phyloP scores from a whole-genome alignment of 2,113 vertebrate genomes.

The Nibea coibor region DNA sequence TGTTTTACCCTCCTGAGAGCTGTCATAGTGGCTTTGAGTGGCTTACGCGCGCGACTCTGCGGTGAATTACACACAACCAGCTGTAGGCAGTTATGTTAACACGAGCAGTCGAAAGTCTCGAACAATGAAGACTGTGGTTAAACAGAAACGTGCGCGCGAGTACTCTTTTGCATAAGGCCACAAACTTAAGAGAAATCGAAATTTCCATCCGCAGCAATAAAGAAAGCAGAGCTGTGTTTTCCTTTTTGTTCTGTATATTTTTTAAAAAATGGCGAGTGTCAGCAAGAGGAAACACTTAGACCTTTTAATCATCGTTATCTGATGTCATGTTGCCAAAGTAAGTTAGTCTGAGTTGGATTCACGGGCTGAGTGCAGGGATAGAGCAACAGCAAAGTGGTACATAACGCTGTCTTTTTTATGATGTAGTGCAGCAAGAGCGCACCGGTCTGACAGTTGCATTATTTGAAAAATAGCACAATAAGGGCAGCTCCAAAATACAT shows the following conservation, averaged over 20 bases:
- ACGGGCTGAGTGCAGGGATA: constrained; percentile 25
- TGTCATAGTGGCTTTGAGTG: constrained; percentile 30
- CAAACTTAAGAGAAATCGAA: not conserved
- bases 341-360: constrained; percentile 36
- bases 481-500: constrained; percentile 63
- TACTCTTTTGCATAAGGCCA: not conserved
- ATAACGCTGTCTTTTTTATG: constrained; percentile 47
- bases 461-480: constrained; percentile 70
- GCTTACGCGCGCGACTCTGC: not conserved
- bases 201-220: not conserved
- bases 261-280: not conserved
- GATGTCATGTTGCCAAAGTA: constrained; percentile 31
- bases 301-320: constrained; percentile 46
- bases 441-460: constrained; percentile 57
- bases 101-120: not conserved
- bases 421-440: constrained; percentile 41
- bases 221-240: constrained; percentile 7
- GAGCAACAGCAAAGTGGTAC: constrained; percentile 34
- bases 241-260: not conserved
- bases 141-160: not conserved
- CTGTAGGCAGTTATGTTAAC: constrained; percentile 14
- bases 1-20: constrained; percentile 29
- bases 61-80: constrained; percentile 12
- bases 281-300: not conserved
- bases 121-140: constrained; percentile 5